Percentiles rank a stretch among this genome's conserved stretches.
phyloP scores from a whole-genome alignment of 2,797 vertebrate species.

The Columba guinea region DNA sequence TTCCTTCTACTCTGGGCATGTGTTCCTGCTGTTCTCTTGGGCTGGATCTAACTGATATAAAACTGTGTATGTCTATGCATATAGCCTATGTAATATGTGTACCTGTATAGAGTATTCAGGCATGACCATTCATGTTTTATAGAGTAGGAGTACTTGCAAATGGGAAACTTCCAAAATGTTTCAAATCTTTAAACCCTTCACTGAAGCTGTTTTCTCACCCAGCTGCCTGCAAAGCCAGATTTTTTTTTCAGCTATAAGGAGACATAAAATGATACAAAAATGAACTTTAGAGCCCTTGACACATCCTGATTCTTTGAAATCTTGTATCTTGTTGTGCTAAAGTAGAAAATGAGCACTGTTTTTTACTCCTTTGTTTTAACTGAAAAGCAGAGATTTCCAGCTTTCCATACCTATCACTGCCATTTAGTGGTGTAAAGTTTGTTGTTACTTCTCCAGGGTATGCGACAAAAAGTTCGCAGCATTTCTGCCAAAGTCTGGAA shows the following conservation, averaged over 20 bases:
- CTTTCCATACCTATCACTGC: not conserved
- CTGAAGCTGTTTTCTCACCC: not conserved
- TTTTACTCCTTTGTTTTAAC: not conserved
- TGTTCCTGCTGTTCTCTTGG: not conserved
- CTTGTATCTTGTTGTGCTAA: not conserved
- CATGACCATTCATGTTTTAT: not conserved
- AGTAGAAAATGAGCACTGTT: not conserved
- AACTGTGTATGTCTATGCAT: accelerated
- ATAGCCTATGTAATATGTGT: not conserved
- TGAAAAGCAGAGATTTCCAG: not conserved
- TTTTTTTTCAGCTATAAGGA: not conserved
- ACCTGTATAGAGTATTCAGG: not conserved
- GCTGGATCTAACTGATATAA: not conserved
- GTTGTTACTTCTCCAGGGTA: not conserved
- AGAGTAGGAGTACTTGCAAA: not conserved
- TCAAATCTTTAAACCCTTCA: not conserved
- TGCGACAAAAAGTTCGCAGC: not conserved
- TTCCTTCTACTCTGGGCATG: not conserved
- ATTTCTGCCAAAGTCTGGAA: not conserved
- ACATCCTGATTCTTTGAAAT: not conserved
- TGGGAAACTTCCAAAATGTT: not conserved
- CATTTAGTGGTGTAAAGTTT: not conserved
- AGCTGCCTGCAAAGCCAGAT: not conserved
- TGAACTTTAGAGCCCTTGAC: not conserved
- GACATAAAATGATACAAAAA: not conserved